phyloP scores from a whole-genome alignment of 2,797 vertebrate genomes.

The Iguana delicatissima region DNA sequence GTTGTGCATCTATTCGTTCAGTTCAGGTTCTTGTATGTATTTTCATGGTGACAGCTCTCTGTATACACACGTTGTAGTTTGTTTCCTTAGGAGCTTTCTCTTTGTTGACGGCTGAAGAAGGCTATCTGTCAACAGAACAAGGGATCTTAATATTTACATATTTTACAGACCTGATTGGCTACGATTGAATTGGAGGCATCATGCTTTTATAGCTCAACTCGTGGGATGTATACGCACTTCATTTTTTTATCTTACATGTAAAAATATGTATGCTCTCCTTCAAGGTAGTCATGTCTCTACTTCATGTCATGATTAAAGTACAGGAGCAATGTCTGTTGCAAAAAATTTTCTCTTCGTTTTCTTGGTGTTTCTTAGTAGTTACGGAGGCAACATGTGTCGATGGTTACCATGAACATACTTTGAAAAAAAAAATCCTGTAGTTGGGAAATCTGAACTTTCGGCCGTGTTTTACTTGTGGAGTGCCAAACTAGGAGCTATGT shows the following conservation, averaged over 20 bases:
- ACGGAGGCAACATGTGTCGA: not conserved
- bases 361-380: not conserved
- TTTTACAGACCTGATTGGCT: not conserved
- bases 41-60: not conserved
- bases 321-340: not conserved
- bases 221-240: too few relatives aligned
- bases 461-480: not conserved
- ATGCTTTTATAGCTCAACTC: not conserved
- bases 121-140: not conserved
- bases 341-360: not conserved
- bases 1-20: too few relatives aligned
- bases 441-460: not conserved
- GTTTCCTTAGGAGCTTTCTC: not conserved
- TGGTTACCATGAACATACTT: not conserved
- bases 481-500: not conserved
- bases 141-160: not conserved
- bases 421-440: not conserved
- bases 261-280: not conserved
- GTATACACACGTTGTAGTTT: not conserved
- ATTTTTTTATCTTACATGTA: not conserved
- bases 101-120: not conserved
- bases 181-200: not conserved
- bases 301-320: not conserved
- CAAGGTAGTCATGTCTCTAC: not conserved
- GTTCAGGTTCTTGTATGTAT: too few relatives aligned